phyloP scores from a whole-genome alignment of 1,140 invertebrate genomes.

The honey bee (Apis mellifera) region Amel_HAv3.1 CM009940.2:2566001-2566500 shows the following conservation, averaged over 20 bases:
- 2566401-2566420: conserved; percentile 26
- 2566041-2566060: conserved; percentile 83
- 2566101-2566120: conserved; percentile 84
- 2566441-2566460: background rate
- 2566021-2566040: conserved; percentile 85
- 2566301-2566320: conserved; percentile 79
- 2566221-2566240: conserved; percentile 78
- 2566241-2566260: conserved; percentile 82
- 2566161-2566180: conserved; percentile 69
- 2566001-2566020: conserved; percentile 83
- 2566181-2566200: conserved; percentile 76
- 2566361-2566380: conserved; percentile 82
- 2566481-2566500: background rate
- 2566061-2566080: conserved; percentile 82
- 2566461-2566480: background rate
- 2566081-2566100: conserved; percentile 83
- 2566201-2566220: conserved; percentile 76
- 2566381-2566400: background rate
- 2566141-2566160: conserved; percentile 74
- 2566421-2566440: background rate
- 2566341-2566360: conserved; percentile 83
- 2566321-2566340: conserved; percentile 83
- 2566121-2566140: conserved; percentile 80
- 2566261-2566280: conserved; percentile 69
- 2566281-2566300: conserved; percentile 74